Evolutionary conservation across 2,797 vertebrate genomes (phyloP).

Genomic region (Aulostomus chinensis): DNA sequence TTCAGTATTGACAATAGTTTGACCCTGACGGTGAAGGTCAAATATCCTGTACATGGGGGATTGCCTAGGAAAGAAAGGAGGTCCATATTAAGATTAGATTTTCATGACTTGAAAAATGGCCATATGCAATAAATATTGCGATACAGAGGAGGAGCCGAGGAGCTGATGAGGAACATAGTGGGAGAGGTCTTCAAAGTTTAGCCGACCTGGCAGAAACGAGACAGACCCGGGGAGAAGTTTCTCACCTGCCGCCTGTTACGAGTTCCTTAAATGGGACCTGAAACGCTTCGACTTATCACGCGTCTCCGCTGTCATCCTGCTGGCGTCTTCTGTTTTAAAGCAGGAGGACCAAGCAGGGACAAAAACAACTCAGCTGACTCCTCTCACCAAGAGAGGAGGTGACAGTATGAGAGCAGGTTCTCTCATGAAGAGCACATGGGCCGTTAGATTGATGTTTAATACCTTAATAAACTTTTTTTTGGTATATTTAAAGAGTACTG

Average conservation of each 20-base stretch:
- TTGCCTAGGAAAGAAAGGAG: too few relatives aligned
- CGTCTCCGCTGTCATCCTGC: slow-evolving; percentile 2
- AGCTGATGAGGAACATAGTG: too few relatives aligned
- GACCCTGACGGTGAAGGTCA: too few relatives aligned
- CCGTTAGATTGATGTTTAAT: too few relatives aligned
- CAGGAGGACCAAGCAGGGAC: not conserved
- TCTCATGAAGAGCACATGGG: not conserved
- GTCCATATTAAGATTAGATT: too few relatives aligned
- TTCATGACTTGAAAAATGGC: too few relatives aligned
- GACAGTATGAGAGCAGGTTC: not conserved
- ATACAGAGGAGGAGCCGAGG: not conserved
- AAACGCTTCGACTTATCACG: not conserved
- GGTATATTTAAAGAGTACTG: too few relatives aligned
- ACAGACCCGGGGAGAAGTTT: slow-evolving; percentile 27
- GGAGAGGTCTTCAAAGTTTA: slow-evolving; percentile 19
- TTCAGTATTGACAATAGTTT: too few relatives aligned
- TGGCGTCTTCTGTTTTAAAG: not conserved
- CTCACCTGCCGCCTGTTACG: slow-evolving; percentile 15
- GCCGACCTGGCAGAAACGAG: slow-evolving; percentile 38
- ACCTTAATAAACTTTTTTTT: too few relatives aligned
- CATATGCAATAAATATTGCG: too few relatives aligned
- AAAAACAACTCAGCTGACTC: not conserved
- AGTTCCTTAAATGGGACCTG: slow-evolving; percentile 21
- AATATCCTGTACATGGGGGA: too few relatives aligned
- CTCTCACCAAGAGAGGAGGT: not conserved